Percentiles rank a stretch among this genome's conserved stretches.
These are phyloP conservation scores for Lindbergichthys nudifrons DNA, from an alignment of 2,797 vertebrate genomes.

Conservation along the genomic window DNA sequence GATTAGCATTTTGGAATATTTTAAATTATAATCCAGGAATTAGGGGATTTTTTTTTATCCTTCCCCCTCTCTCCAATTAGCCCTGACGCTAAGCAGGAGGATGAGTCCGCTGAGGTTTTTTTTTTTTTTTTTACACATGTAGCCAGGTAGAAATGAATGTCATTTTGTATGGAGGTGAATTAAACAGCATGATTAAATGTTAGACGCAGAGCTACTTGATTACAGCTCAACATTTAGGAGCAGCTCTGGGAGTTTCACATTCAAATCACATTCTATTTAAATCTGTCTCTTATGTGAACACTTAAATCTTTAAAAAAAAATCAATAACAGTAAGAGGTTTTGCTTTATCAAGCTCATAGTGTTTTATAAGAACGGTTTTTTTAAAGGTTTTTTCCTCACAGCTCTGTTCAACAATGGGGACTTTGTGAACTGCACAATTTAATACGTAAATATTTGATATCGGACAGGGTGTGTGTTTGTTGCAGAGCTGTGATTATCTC, in stretches of 20 bases:
- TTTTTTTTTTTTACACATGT: conserved; percentile 10
- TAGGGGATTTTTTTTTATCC: conserved; percentile 71
- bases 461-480: no score
- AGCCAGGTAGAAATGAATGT: conserved; percentile 55
- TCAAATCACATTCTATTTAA: not conserved
- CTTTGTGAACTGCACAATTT: no score
- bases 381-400: not conserved
- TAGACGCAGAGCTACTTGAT: conserved; percentile 4
- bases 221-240: not conserved
- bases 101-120: conserved; percentile 55
- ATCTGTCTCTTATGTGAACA: not conserved
- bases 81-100: conserved; percentile 62
- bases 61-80: conserved; percentile 76
- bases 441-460: no score
- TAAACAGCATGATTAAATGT: conserved; percentile 14
- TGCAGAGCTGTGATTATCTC: conserved; percentile 86
- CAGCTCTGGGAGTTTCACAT: not conserved
- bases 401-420: no score
- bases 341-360: not conserved
- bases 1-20: conserved; percentile 87
- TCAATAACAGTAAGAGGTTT: conserved; percentile 24
- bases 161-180: conserved; percentile 26
- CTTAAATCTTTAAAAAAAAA: not conserved
- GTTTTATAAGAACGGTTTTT: not conserved
- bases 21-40: conserved; percentile 87